phyloP scores from a whole-genome alignment of 2,113 vertebrate genomes.

The Tenebrosternarchus preto region DNA sequence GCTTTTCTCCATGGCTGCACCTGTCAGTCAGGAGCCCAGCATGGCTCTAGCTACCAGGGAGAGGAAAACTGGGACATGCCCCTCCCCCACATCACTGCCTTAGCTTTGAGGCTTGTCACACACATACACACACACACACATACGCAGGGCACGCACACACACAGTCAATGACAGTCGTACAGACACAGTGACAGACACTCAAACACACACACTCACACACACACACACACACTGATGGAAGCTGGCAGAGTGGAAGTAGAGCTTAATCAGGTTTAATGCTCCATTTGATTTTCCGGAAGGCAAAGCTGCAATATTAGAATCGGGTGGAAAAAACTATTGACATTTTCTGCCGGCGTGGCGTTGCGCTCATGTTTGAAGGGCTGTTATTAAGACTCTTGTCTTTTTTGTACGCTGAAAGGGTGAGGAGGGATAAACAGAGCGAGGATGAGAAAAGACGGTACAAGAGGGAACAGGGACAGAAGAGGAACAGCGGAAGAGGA shows the following conservation, averaged over 20 bases:
- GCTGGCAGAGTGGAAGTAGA: slow-evolving; percentile 55
- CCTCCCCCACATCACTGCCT: slow-evolving; percentile 11
- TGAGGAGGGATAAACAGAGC: slow-evolving; percentile 19
- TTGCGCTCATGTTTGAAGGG: slow-evolving; percentile 67
- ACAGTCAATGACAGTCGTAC: neutral
- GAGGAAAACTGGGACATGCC: slow-evolving; percentile 47
- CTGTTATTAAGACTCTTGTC: slow-evolving; percentile 69
- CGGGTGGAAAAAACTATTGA: slow-evolving; percentile 59
- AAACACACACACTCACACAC: slow-evolving; percentile 23
- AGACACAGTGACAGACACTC: neutral
- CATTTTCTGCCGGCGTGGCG: slow-evolving; percentile 58
- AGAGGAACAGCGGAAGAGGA: slow-evolving; percentile 3
- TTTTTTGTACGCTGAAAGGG: slow-evolving; percentile 38
- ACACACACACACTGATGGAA: slow-evolving; percentile 12
- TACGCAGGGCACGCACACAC: slow-evolving; percentile 7
- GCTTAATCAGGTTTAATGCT: slow-evolving; percentile 73
- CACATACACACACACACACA: slow-evolving; percentile 23
- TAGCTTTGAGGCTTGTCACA: slow-evolving; percentile 38
- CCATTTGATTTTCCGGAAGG: slow-evolving; percentile 63
- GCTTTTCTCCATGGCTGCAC: slow-evolving; percentile 71
- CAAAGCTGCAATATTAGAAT: slow-evolving; percentile 56
- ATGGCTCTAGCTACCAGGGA: slow-evolving; percentile 54
- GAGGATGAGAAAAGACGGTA: slow-evolving; percentile 29
- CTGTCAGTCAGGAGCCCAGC: slow-evolving; percentile 71
- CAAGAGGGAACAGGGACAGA: slow-evolving; percentile 7